A percentile compares a stretch with the other conserved stretches of the same genome.
phyloP scores from a whole-genome alignment of 1,140 invertebrate species.

The Pararge aegeria region DNA sequence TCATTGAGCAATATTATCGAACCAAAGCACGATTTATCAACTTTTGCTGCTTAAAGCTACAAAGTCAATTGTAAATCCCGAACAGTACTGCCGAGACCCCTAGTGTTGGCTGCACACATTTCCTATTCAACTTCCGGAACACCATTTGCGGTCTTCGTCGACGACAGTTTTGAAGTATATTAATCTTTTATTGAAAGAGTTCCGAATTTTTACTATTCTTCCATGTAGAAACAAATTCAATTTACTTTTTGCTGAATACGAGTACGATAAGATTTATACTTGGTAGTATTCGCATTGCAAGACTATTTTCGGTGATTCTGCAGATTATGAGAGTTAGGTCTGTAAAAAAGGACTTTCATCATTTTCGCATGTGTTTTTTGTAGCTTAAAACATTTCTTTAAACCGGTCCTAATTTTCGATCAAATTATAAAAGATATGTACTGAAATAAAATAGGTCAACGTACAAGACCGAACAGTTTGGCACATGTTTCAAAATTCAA shows the following conservation, averaged over 20 bases:
- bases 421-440: neutral
- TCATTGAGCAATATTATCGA: conserved; percentile 5
- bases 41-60: conserved; percentile 6
- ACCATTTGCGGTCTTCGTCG: conserved; percentile 22
- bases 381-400: too few species aligned
- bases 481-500: conserved; percentile 9
- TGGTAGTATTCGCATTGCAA: too few species aligned
- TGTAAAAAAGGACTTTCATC: too few species aligned
- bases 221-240: conserved; percentile 2
- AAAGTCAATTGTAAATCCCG: conserved; percentile 13
- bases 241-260: neutral
- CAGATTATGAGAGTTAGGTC: too few species aligned
- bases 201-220: conserved; percentile 4
- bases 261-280: neutral
- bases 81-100: conserved; percentile 3
- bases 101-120: conserved; percentile 19
- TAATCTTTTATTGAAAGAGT: conserved; percentile 20
- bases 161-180: conserved; percentile 23
- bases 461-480: conserved; percentile 1
- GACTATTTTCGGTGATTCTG: too few species aligned
- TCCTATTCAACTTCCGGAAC: conserved; percentile 25
- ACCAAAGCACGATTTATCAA: conserved; percentile 14
- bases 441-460: conserved; percentile 9
- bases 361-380: too few species aligned
- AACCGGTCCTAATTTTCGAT: too few species aligned